Conservation (phyloP, 2,113 vertebrate species). For the Cromileptes altivelis region DNA sequence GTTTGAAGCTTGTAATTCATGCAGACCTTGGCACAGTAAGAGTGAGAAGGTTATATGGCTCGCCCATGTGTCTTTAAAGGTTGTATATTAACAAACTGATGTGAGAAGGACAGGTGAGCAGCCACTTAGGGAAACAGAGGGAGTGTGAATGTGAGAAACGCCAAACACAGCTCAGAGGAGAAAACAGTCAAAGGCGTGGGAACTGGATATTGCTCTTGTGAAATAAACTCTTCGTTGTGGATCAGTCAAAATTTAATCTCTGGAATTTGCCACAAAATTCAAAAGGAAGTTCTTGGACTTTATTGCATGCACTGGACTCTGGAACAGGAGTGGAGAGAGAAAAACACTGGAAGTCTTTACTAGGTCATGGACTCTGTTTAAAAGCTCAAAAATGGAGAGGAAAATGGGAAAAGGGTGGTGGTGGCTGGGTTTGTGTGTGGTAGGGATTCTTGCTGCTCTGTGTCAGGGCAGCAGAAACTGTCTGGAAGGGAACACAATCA, state of each 20-base stretch:
- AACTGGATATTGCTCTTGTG: background rate
- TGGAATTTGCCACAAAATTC: background rate
- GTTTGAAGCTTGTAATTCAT: slow-evolving; percentile 35
- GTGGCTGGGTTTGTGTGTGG: slow-evolving; percentile 47
- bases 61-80: slow-evolving; percentile 54
- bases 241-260: background rate
- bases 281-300: background rate
- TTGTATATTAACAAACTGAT: slow-evolving; percentile 82
- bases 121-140: slow-evolving; percentile 25
- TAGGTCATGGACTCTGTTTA: slow-evolving; percentile 18
- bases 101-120: slow-evolving; percentile 31
- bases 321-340: background rate
- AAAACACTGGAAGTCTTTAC: background rate
- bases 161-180: background rate
- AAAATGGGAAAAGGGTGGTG: slow-evolving; percentile 44
- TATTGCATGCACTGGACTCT: background rate
- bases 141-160: slow-evolving; percentile 4
- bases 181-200: background rate
- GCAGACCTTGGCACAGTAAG: slow-evolving; percentile 37
- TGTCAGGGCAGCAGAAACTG: slow-evolving; percentile 38
- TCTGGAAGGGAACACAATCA: slow-evolving; percentile 78
- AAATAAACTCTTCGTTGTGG: background rate
- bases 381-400: background rate
- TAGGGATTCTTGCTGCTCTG: slow-evolving; percentile 39
- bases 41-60: slow-evolving; percentile 51